These are phyloP conservation scores for Blastomussa wellsi DNA, from an alignment of 92 coral and sea anemone genomes.

Conservation along the genomic window DNA sequence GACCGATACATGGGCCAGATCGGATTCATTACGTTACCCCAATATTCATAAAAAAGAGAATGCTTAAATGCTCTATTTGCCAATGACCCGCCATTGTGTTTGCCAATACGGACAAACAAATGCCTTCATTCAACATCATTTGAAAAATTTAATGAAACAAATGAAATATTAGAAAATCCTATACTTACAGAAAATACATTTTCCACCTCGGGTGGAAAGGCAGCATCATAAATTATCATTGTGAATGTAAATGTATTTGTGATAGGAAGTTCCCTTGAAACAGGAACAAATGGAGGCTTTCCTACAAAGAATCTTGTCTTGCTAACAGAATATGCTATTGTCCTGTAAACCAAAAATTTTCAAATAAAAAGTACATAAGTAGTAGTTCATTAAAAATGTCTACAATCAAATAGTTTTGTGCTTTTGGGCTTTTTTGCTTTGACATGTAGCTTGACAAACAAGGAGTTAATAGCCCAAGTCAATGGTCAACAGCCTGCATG, in stretches of 20 bases:
- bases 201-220: conserved; percentile 84
- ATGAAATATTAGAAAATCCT: not conserved
- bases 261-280: conserved; percentile 85
- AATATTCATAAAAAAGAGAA: no score
- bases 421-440: no score
- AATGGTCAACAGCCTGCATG: no score
- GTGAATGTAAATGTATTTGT: conserved; percentile 92
- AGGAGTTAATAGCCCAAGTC: not conserved
- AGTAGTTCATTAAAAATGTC: not conserved
- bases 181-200: conserved; percentile 78
- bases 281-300: conserved; percentile 88
- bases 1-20: no score
- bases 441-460: not conserved
- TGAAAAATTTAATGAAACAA: not conserved
- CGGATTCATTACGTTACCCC: no score
- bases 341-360: conserved; percentile 53
- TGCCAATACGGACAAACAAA: not conserved
- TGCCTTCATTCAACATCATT: not conserved
- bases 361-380: not conserved
- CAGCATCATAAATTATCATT: conserved; percentile 91
- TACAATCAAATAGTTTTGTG: not conserved
- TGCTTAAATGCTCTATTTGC: not conserved
- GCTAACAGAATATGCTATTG: conserved; percentile 98
- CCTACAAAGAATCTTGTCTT: conserved; percentile 97
- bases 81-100: no score